Percentiles rank a stretch among this genome's conserved stretches.
Conservation (phyloP, 2,888 invertebrate genomes). For the Craniophora ligustri region DNA sequence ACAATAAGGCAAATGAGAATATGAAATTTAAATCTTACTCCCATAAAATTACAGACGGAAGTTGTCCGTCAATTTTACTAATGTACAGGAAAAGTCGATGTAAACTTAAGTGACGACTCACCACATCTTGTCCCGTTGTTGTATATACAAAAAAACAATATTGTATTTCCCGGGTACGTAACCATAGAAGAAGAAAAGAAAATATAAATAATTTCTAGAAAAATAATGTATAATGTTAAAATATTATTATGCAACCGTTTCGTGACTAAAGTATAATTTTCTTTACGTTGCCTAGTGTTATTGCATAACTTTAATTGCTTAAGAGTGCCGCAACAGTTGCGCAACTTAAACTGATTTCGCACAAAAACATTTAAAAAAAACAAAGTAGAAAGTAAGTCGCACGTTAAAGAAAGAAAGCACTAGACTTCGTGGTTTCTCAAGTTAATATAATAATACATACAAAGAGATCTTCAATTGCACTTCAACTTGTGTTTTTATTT, state of each 20-base stretch:
- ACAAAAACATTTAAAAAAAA: conserved; percentile 13
- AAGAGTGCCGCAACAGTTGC: conserved; percentile 33
- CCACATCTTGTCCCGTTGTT: conserved; percentile 17
- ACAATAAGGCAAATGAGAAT: conserved; percentile 20
- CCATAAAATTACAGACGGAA: conserved; percentile 2
- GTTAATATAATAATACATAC: conserved; percentile 10
- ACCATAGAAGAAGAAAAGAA: too few species aligned
- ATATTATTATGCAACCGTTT: conserved; percentile 36
- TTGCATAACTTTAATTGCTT: conserved; percentile 36
- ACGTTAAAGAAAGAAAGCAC: conserved; percentile 3
- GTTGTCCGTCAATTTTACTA: conserved; percentile 6
- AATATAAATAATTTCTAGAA: neutral
- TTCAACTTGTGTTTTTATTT: neutral
- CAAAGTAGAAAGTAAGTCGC: conserved; percentile 29
- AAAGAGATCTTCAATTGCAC: conserved; percentile 14
- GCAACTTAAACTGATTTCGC: conserved; percentile 26
- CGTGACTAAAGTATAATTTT: conserved; percentile 43
- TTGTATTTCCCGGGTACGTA: too few species aligned
- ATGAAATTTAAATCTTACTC: conserved; percentile 35
- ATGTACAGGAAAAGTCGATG: conserved; percentile 20
- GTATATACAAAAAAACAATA: neutral
- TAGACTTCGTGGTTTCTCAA: neutral
- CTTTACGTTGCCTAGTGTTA: conserved; percentile 23
- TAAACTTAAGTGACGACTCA: conserved; percentile 33
- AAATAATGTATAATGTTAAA: conserved; percentile 15